Percentiles rank a stretch among this genome's conserved stretches.
Conservation (phyloP, 2,113 vertebrate genomes). For the Nesoenas mayeri region DNA sequence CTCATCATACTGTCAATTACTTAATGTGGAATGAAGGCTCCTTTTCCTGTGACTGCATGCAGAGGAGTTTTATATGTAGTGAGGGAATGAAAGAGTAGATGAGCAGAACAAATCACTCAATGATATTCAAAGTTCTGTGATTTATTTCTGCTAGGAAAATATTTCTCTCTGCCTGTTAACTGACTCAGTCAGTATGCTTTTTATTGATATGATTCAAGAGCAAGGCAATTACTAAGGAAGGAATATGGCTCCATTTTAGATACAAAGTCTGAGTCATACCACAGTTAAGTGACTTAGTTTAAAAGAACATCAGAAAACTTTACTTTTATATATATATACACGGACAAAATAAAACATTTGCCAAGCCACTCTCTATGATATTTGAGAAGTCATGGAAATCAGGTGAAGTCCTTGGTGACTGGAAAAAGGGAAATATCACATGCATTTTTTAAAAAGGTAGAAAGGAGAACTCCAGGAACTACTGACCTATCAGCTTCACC, state of each 20-base stretch:
- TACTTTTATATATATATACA: background rate
- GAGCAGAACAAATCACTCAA: background rate
- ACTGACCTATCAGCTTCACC: too few species aligned
- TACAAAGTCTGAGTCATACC: background rate
- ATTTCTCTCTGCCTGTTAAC: background rate
- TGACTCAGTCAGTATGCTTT: background rate
- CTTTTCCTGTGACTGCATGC: background rate
- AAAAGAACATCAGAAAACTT: background rate
- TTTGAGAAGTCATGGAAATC: too few species aligned
- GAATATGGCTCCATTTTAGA: background rate
- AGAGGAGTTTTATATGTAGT: background rate
- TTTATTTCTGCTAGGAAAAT: background rate
- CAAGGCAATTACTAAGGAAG: background rate
- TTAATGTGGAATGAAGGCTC: background rate
- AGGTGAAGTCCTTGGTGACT: too few species aligned
- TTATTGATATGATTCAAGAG: background rate
- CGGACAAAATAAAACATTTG: background rate
- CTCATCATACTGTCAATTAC: background rate
- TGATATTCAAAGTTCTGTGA: background rate
- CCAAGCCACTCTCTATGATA: too few species aligned
- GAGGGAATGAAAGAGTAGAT: background rate
- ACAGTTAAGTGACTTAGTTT: background rate
- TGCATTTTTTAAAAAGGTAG: too few species aligned
- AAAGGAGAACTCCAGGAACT: too few species aligned
- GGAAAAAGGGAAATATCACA: too few species aligned